These are phyloP conservation scores for Heliconius himera DNA, from an alignment of 1,140 invertebrate genomes.

Conservation along the genomic window DNA sequence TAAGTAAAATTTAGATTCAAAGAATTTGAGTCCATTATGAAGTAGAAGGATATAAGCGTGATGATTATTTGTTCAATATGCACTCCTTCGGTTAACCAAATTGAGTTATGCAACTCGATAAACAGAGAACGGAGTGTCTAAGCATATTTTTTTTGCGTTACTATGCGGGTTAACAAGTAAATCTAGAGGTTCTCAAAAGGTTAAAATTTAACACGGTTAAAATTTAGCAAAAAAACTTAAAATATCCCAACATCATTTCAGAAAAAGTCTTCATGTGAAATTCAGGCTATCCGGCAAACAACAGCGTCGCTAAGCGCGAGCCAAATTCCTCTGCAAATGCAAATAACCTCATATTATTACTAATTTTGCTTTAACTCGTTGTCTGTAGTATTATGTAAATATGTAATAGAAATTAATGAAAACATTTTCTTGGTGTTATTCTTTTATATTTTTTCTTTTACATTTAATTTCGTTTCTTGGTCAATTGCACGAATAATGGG, in stretches of 20 bases:
- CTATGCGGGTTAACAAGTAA: no score
- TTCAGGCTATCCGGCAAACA: background rate
- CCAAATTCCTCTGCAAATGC: conserved; percentile 31
- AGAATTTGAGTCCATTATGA: no score
- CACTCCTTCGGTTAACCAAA: no score
- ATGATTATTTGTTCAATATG: no score
- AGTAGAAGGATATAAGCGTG: no score
- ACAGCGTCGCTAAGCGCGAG: background rate
- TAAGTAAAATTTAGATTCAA: no score
- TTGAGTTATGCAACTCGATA: no score
- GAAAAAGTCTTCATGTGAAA: background rate
- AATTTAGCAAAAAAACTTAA: background rate
- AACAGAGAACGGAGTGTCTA: no score
- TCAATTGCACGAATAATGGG: no score
- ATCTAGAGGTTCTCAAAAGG: background rate
- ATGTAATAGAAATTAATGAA: background rate
- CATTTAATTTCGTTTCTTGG: no score
- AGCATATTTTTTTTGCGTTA: no score
- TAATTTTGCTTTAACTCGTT: conserved; percentile 29
- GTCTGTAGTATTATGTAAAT: background rate
- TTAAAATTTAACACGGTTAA: background rate
- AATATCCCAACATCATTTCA: background rate
- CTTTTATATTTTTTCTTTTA: background rate
- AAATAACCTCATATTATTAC: conserved; percentile 35
- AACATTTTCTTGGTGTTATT: background rate